These are phyloP conservation scores for Plagodis pulveraria DNA, from an alignment of 2,888 invertebrate genomes.

Conservation along the genomic window DNA sequence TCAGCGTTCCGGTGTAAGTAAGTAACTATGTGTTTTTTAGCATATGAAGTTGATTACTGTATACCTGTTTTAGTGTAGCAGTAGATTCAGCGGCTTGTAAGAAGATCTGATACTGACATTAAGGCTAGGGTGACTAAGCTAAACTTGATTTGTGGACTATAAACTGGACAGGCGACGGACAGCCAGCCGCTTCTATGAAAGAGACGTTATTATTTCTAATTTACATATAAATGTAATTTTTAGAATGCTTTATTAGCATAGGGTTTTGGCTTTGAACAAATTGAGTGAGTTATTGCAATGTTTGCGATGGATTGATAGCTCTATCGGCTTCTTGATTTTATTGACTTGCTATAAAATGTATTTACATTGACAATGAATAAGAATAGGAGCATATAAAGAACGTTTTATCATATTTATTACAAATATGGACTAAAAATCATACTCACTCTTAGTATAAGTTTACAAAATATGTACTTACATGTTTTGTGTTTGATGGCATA, in stretches of 20 bases:
- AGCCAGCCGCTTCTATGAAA: constrained; percentile 27
- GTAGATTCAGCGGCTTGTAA: background rate
- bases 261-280: constrained; percentile 15
- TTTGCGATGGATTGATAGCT: constrained; percentile 7
- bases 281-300: constrained; percentile 12
- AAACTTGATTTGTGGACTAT: constrained; percentile 47
- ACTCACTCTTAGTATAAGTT: too few species aligned
- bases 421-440: background rate
- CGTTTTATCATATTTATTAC: background rate
- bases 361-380: background rate
- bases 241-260: constrained; percentile 19
- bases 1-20: too few species aligned
- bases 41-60: too few species aligned
- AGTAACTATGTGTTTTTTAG: too few species aligned
- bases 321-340: constrained; percentile 1
- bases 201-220: constrained; percentile 26
- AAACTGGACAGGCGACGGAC: constrained; percentile 27
- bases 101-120: constrained; percentile 6
- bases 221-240: constrained; percentile 30
- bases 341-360: background rate
- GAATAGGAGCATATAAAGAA: background rate
- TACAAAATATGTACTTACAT: too few species aligned
- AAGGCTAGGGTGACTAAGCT: constrained; percentile 42
- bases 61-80: too few species aligned
- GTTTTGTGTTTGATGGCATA: too few species aligned